Percentiles rank a stretch among this genome's conserved stretches.
These are phyloP conservation scores for Gastrophysa polygoni DNA, from an alignment of 2,888 invertebrate genomes.

Conservation along the genomic window DNA sequence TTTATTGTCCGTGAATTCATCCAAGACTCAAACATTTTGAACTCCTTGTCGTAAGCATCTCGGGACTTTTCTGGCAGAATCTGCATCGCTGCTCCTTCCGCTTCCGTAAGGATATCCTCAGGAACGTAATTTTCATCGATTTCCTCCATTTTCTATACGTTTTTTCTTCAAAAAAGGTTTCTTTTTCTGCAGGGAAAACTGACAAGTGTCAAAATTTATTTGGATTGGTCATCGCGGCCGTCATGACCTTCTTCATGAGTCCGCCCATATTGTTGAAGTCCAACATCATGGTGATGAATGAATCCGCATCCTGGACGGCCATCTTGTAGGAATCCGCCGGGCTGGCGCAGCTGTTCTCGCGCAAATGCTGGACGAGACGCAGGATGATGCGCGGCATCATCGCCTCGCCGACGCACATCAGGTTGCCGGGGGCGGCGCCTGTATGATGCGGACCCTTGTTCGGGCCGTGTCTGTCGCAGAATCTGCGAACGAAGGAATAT, in stretches of 20 bases:
- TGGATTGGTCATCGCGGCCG: conserved; percentile 87
- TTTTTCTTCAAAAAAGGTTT: too few relatives aligned
- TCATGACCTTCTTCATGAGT: conserved; percentile 93
- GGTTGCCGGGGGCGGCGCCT: conserved; percentile 87
- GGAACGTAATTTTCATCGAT: too few relatives aligned
- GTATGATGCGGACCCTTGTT: conserved; percentile 67
- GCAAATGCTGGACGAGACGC: conserved; percentile 86
- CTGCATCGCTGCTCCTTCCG: too few relatives aligned
- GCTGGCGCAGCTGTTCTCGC: conserved; percentile 70
- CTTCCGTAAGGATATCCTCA: too few relatives aligned
- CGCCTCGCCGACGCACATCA: conserved; percentile 90
- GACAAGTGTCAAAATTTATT: too few relatives aligned
- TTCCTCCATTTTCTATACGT: too few relatives aligned
- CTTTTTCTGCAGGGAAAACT: too few relatives aligned
- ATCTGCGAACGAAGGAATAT: conserved; percentile 61
- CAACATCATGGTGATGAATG: conserved; percentile 88
- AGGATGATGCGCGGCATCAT: conserved; percentile 94
- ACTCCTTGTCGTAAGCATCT: too few relatives aligned
- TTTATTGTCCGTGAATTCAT: too few relatives aligned
- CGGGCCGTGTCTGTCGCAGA: conserved; percentile 92
- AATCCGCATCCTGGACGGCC: conserved; percentile 84
- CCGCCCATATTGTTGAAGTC: conserved; percentile 97
- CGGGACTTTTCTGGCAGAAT: too few relatives aligned
- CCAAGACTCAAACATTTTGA: too few relatives aligned
- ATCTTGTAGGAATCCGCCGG: conserved; percentile 66